Percentiles rank a stretch among this genome's conserved stretches.
phyloP scores from a whole-genome alignment of 2,797 vertebrate species.

The Neostethus bicornis region DNA sequence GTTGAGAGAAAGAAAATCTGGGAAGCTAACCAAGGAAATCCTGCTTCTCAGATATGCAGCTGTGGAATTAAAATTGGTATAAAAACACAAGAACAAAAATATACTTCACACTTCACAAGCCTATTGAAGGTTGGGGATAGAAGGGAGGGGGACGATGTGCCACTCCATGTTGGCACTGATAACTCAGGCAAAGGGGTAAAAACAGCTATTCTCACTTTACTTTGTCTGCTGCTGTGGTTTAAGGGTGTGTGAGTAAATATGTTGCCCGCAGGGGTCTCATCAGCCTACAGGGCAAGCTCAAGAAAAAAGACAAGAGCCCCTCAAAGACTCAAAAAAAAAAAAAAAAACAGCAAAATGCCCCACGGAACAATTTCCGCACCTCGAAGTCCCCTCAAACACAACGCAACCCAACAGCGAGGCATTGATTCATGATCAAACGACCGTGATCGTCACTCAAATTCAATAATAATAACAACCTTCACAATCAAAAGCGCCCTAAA shows the following conservation, averaged over 20 bases:
- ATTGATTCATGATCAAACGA: constrained; percentile 80
- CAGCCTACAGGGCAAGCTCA: constrained; percentile 65
- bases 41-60: constrained; percentile 85
- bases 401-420: constrained; percentile 61
- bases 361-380: constrained; percentile 79
- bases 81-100: constrained; percentile 79
- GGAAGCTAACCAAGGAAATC: constrained; percentile 86
- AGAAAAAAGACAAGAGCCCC: constrained; percentile 64
- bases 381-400: constrained; percentile 65
- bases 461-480: constrained; percentile 78
- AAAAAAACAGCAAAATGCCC: constrained; percentile 60
- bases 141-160: constrained; percentile 50
- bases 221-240: constrained; percentile 58
- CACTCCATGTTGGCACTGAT: constrained; percentile 69
- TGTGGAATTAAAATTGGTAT: constrained; percentile 83
- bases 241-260: constrained; percentile 37
- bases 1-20: constrained; percentile 76
- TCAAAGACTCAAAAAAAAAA: constrained; percentile 46
- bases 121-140: constrained; percentile 67
- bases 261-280: constrained; percentile 67
- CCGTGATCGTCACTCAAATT: constrained; percentile 82
- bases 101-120: constrained; percentile 80
- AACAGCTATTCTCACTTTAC: constrained; percentile 71
- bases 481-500: constrained; percentile 73
- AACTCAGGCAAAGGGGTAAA: constrained; percentile 72